Evolutionary conservation across 2,797 vertebrate species (phyloP).

Genomic region (Anableps anableps): DNA sequence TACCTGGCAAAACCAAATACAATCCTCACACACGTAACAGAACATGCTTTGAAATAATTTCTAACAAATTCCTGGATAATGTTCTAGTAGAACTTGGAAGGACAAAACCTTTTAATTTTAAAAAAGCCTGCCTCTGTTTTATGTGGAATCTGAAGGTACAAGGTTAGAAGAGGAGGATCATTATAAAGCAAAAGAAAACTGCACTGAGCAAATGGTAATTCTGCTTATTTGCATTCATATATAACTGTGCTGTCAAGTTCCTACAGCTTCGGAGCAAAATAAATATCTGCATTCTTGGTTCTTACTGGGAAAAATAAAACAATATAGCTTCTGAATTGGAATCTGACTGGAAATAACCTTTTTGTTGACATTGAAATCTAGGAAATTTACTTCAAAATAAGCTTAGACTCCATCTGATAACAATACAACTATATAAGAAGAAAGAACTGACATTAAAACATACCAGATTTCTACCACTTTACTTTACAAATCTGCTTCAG

Average conservation of each 20-base stretch:
- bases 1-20: neutral
- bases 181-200: constrained; percentile 10
- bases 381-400: constrained; percentile 25
- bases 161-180: constrained; percentile 10
- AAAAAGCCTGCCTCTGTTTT: neutral
- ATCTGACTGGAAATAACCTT: constrained; percentile 26
- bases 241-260: constrained; percentile 10
- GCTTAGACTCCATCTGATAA: constrained; percentile 35
- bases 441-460: constrained; percentile 19
- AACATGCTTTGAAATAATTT: neutral
- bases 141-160: neutral
- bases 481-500: constrained; percentile 13
- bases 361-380: constrained; percentile 35
- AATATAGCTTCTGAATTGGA: constrained; percentile 16
- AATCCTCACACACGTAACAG: neutral
- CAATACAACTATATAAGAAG: constrained; percentile 37
- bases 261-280: constrained; percentile 24
- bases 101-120: neutral
- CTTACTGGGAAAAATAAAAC: constrained; percentile 4
- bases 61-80: neutral
- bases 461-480: neutral
- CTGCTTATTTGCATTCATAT: constrained; percentile 32
- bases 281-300: constrained; percentile 1
- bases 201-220: neutral
- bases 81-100: neutral